Evolutionary conservation across 2,113 vertebrate genomes (phyloP), one percentile per base, ranked within the genome.

Genomic region (Octodon degus): DNA sequence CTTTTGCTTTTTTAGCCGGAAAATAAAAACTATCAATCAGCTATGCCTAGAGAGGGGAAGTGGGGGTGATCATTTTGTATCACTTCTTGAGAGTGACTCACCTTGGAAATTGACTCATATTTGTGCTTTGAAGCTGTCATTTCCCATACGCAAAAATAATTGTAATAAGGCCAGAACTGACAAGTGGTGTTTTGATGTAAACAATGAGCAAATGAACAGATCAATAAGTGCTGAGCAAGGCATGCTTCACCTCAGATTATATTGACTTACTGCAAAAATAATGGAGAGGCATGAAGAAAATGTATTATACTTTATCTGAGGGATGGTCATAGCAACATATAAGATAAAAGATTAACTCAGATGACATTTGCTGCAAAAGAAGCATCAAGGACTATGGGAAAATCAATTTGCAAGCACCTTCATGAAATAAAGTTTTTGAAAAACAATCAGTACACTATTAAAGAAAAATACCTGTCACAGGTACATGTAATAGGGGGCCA

Each of bases 201-300:
- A 98, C 98, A 98, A 98, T 97, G 97, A 98, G 97, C 96, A 98
- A 98, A 97, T 83, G 63, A 76, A 97, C 83, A 97, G 98, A 98
- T 98, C 98, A 98, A 99, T 98, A 98, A 98, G 77, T 98, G 98
- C 98, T 98, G 98, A 98, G 98, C 98, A 97, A 98, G 97, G 97
- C 98, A 98, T 77, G 97, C 98, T 98, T 98, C 98, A 97, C 93
- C 97, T 98, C 98, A 94, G 97, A 98, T 98, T 0, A 76, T 98
- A 98, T 98, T 32, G 98, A 98, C 97, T 98, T 97, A 89, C 97
- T 98, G 97, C 91, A 98, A 96, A 98, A 98, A 98, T 98, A 98
- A 98, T 98, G 98, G 98, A 90, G 94, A 93, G 97, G 97, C 98
- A 98, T 97, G 98, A 98, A 98, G 97, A 98, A 98, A 98, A 98